A percentile compares a stretch with the other conserved stretches of the same genome.
Evolutionary conservation across 2,888 invertebrate genomes (phyloP).

Genomic region (Ormia ochracea): DNA sequence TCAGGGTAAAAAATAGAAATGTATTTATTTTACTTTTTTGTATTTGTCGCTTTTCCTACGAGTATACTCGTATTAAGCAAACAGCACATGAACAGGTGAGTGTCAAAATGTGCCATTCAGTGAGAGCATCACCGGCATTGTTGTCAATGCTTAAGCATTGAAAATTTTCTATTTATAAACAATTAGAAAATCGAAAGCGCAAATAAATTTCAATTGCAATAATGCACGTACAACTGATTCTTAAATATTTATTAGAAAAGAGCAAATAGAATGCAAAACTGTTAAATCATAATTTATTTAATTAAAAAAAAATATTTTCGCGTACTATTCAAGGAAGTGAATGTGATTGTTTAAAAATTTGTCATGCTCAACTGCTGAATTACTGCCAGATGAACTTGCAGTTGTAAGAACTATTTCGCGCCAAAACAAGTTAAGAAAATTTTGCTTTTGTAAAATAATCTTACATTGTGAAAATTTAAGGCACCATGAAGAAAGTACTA

Average conservation of each 20-base stretch:
- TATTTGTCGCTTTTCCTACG: slow-evolving; percentile 21
- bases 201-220: not conserved
- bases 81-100: slow-evolving; percentile 9
- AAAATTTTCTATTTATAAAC: slow-evolving; percentile 58
- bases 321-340: no score
- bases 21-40: not conserved
- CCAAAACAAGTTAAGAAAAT: no score
- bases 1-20: slow-evolving; percentile 56
- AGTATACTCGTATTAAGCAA: not conserved
- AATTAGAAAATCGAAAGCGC: slow-evolving; percentile 7
- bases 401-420: no score
- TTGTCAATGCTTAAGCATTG: slow-evolving; percentile 55
- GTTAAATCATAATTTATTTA: no score
- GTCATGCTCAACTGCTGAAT: no score
- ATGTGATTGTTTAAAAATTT: no score
- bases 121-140: slow-evolving; percentile 32
- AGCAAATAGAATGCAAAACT: not conserved
- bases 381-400: no score
- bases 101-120: not conserved
- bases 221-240: not conserved
- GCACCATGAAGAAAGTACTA: no score
- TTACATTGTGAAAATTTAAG: no score
- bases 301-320: no score
- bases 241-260: not conserved
- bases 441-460: no score